A percentile compares a stretch with the other conserved stretches of the same genome.
These are phyloP conservation scores for Eublepharis macularius DNA, from an alignment of 2,113 vertebrate genomes.

Conservation along the genomic window DNA sequence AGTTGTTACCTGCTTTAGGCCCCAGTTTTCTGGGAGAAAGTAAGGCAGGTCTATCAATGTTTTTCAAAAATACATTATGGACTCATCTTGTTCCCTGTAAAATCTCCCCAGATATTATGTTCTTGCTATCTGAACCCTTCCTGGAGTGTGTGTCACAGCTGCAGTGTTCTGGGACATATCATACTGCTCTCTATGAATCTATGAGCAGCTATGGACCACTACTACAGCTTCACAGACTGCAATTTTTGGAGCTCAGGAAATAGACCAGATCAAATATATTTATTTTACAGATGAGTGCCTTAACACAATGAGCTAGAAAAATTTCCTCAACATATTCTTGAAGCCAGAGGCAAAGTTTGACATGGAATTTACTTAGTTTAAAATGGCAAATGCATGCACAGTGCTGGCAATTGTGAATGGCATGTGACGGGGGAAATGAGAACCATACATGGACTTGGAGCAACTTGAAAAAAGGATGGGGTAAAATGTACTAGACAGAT, in stretches of 20 bases:
- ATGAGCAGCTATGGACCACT: not conserved
- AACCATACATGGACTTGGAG: too few species aligned
- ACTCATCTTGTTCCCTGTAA: too few species aligned
- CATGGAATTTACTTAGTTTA: not conserved
- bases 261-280: not conserved
- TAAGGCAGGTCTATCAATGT: too few species aligned
- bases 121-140: not conserved
- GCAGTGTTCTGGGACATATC: not conserved
- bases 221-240: not conserved
- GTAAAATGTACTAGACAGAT: too few species aligned
- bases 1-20: too few species aligned
- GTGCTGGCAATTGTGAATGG: not conserved
- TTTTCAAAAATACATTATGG: too few species aligned
- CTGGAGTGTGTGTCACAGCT: not conserved
- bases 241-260: not conserved
- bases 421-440: too few species aligned
- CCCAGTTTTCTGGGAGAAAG: too few species aligned
- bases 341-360: not conserved
- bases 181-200: too few species aligned
- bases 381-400: not conserved
- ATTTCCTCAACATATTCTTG: not conserved
- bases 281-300: not conserved
- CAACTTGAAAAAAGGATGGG: too few species aligned
- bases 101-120: not conserved
- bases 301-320: not conserved